Percentiles rank a stretch among this genome's conserved stretches.
phyloP scores from a whole-genome alignment of 2,888 invertebrate species.

The Synanthedon tipuliformis region DNA sequence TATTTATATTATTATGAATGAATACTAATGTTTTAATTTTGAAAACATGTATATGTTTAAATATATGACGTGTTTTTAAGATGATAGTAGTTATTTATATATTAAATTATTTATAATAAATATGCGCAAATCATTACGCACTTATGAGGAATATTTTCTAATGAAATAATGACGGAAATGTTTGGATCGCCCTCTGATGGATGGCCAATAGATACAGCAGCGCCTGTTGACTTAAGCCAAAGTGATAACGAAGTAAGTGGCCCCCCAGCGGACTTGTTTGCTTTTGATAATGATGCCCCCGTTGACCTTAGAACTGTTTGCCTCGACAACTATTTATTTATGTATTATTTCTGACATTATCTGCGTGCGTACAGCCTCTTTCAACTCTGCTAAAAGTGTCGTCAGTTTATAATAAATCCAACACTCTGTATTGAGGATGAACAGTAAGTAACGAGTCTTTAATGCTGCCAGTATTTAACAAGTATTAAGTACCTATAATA shows the following conservation, averaged over 20 bases:
- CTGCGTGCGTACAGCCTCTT: slow-evolving; percentile 14
- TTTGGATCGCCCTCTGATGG: slow-evolving; percentile 42
- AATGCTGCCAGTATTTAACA: not conserved
- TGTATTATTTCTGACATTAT: slow-evolving; percentile 7
- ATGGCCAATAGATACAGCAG: slow-evolving; percentile 59
- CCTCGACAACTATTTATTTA: slow-evolving; percentile 5
- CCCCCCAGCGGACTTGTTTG: slow-evolving; percentile 63
- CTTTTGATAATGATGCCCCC: slow-evolving; percentile 38
- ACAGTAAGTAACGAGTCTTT: not conserved
- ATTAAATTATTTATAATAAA: slow-evolving; percentile 2
- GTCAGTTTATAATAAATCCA: slow-evolving; percentile 12
- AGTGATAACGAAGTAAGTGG: slow-evolving; percentile 59
- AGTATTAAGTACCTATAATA: not conserved
- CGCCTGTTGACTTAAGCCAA: slow-evolving; percentile 53
- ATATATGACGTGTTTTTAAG: too few species aligned
- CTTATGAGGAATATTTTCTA: slow-evolving; percentile 5
- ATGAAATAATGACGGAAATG: slow-evolving; percentile 39
- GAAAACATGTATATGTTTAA: too few species aligned
- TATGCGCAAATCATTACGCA: slow-evolving; percentile 9
- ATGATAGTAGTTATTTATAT: too few species aligned
- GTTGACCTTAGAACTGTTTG: slow-evolving; percentile 25
- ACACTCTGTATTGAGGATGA: not conserved
- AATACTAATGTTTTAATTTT: too few species aligned
- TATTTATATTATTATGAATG: too few species aligned
- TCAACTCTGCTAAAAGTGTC: slow-evolving; percentile 24